Evolutionary conservation across 1,140 invertebrate species (phyloP).

Genomic region (Drosophila sechellia): DNA sequence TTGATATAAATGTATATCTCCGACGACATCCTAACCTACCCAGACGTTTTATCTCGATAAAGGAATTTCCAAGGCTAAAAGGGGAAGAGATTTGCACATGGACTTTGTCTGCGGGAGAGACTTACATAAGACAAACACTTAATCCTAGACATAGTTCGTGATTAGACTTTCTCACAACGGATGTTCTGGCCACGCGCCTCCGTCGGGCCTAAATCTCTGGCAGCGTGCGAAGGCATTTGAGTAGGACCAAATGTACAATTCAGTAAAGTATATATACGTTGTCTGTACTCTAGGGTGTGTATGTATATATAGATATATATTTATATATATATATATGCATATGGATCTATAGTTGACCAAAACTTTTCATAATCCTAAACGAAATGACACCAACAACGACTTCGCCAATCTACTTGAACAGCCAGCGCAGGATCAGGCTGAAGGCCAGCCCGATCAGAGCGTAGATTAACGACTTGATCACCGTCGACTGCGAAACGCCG

Average conservation of each 20-base stretch:
- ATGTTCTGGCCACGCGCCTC: constrained; percentile 25
- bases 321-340: constrained; percentile 19
- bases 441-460: constrained; percentile 56
- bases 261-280: constrained; percentile 37
- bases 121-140: constrained; percentile 41
- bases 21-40: constrained; percentile 48
- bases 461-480: constrained; percentile 60
- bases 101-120: constrained; percentile 22
- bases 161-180: constrained; percentile 28
- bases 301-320: constrained; percentile 34
- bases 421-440: constrained; percentile 66
- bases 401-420: constrained; percentile 59
- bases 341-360: constrained; percentile 54
- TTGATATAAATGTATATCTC: constrained; percentile 11
- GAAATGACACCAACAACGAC: constrained; percentile 43
- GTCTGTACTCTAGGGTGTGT: constrained; percentile 36
- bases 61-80: neutral
- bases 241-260: constrained; percentile 56
- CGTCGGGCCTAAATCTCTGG: constrained; percentile 4
- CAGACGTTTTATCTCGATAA: constrained; percentile 24
- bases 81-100: constrained; percentile 25
- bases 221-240: constrained; percentile 52
- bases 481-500: constrained; percentile 52
- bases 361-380: constrained; percentile 59
- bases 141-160: constrained; percentile 25